Percentiles rank a stretch among this genome's conserved stretches.
phyloP scores from a whole-genome alignment of 2,113 vertebrate genomes.

The Scomber japonicus region DNA sequence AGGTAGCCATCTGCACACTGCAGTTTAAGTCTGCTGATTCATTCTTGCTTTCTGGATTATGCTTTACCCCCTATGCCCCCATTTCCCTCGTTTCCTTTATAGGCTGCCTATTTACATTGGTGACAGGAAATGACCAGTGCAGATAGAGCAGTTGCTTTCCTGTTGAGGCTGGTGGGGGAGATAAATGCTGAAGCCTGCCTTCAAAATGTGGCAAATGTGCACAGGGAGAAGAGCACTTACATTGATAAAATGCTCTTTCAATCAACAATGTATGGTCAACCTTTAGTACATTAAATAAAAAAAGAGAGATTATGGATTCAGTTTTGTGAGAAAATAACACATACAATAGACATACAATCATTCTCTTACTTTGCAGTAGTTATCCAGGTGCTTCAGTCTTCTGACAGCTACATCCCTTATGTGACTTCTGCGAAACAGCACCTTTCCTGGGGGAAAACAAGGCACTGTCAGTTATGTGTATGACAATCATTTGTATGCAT shows the following conservation, averaged over 20 bases:
- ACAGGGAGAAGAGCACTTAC: constrained; percentile 3
- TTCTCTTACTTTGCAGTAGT: constrained; percentile 95
- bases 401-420: constrained; percentile 95
- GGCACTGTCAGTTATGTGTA: neutral
- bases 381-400: constrained; percentile 93
- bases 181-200: constrained; percentile 62
- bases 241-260: neutral
- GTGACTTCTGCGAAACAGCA: constrained; percentile 96
- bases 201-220: constrained; percentile 42
- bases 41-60: constrained; percentile 46
- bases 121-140: constrained; percentile 75
- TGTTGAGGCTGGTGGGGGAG: constrained; percentile 69
- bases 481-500: neutral
- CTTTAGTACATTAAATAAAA: neutral
- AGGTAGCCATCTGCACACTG: constrained; percentile 35
- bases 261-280: neutral
- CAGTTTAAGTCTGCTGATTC: constrained; percentile 62
- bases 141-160: constrained; percentile 76
- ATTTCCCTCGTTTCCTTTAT: constrained; percentile 68
- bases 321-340: neutral
- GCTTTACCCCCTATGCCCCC: constrained; percentile 42
- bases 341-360: neutral
- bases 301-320: neutral
- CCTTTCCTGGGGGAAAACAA: constrained; percentile 89
- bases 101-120: constrained; percentile 72